Evolutionary conservation across 1,140 invertebrate genomes (phyloP), one percentile per base, ranked within the genome.

Genomic region (Dinoponera quadriceps): DNA sequence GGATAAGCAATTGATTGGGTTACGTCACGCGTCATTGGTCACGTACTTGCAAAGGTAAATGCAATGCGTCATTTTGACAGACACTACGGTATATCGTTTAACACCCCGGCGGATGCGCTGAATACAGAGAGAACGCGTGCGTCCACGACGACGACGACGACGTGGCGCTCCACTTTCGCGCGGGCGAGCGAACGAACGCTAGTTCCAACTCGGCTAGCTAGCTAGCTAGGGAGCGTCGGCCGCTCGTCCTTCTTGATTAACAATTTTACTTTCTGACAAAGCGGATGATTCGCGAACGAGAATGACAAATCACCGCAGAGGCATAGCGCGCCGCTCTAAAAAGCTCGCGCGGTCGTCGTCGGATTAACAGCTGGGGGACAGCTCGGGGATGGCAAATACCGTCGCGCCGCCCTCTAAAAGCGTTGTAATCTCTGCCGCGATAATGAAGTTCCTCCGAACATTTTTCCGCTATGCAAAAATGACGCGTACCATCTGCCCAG

Each of bases 1-100:
- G 74, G 68, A 72, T 88, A 85, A 88, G 84, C 74, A 88, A 88
- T 88, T 88, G 86, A 89, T 89, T 86, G 87, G 83, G 65, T 89
- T 88, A 88, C 80, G 84, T 88, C 75, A 81, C 80, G 84, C 88
- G 84, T 88, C 86, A 88, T 84, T 89, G 87, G 49, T 68, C 84
- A 38, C 60, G 78, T 85, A 83, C 73, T 88, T 51, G 62, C 60
- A 59, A 57, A 83, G 80, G 68, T 81, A 84, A 88, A 82, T 77
- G 84, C 81, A 66, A 89, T 88, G 81, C 74, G 84, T 89, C 87
- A 88, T 86, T 86, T 89, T 78, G 87, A 85, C 83, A 63, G 86
- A 65, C 66, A 44, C 63, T 29, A 69, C 60, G 86, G 65, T 78
- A 44, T 65, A 75, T 72, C 74, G 65, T 80, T 88, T 85, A 85